Percentiles rank a stretch among this genome's conserved stretches.
Conservation (phyloP, 2,888 invertebrate species). For the Hemicrepidius hirtus region DNA sequence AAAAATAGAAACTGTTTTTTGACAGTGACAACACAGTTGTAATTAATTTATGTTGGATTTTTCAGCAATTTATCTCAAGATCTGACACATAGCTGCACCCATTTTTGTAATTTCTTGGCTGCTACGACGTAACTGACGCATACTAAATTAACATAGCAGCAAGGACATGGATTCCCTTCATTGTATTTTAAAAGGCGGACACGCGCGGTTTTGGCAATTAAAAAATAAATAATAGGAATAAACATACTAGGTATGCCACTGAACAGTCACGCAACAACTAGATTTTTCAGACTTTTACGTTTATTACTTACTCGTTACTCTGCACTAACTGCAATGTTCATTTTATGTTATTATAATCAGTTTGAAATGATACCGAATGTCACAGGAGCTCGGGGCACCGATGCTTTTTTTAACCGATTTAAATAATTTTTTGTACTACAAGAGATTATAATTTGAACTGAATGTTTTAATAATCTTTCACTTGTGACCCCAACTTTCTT, state of each 20-base stretch:
- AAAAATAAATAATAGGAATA: slow-evolving; percentile 11
- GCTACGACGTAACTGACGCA: slow-evolving; percentile 5
- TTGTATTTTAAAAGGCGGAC: slow-evolving; percentile 23
- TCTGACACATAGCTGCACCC: slow-evolving; percentile 21
- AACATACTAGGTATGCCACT: not conserved
- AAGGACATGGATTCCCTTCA: slow-evolving; percentile 25
- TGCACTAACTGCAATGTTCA: too few relatives aligned
- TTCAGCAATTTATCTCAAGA: not conserved
- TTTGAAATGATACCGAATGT: too few relatives aligned
- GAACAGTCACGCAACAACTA: slow-evolving; percentile 17
- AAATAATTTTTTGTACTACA: too few relatives aligned
- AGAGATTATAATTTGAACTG: too few relatives aligned
- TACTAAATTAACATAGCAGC: slow-evolving; percentile 31
- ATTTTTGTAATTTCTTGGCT: slow-evolving; percentile 15
- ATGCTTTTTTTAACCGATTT: too few relatives aligned
- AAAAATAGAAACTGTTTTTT: too few relatives aligned
- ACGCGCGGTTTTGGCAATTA: slow-evolving; percentile 28
- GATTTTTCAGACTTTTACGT: not conserved
- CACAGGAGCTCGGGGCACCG: too few relatives aligned
- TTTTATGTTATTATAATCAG: too few relatives aligned
- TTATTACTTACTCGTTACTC: too few relatives aligned
- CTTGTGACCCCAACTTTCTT: too few relatives aligned
- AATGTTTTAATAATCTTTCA: too few relatives aligned
- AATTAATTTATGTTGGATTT: not conserved
- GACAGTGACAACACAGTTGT: not conserved